A percentile compares a stretch with the other conserved stretches of the same genome.
These are phyloP conservation scores for Epiblema foenella DNA, from an alignment of 2,888 invertebrate genomes.

Conservation along the genomic window DNA sequence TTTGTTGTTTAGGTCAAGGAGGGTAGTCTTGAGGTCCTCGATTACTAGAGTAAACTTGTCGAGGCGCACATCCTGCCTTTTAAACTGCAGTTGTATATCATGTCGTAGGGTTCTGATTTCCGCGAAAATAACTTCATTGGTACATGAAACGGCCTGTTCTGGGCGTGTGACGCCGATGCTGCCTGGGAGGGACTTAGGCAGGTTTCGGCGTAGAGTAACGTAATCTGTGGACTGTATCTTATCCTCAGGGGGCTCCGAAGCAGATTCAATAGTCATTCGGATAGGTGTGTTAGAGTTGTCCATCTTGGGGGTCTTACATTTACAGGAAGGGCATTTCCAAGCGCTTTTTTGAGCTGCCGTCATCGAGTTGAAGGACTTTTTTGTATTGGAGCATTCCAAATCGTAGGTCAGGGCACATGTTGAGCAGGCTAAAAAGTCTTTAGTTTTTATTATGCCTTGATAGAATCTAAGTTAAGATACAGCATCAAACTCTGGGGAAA, in stretches of 20 bases:
- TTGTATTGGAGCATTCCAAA: too few species aligned
- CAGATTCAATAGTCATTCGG: too few species aligned
- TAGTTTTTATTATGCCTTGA: too few species aligned
- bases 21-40: neutral
- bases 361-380: too few species aligned
- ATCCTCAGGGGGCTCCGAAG: neutral
- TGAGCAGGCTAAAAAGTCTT: too few species aligned
- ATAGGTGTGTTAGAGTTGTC: too few species aligned
- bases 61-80: conserved; percentile 9
- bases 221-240: neutral
- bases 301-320: too few species aligned
- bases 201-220: neutral
- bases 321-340: too few species aligned
- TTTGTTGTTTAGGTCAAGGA: neutral
- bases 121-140: neutral
- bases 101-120: neutral
- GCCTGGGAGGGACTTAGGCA: neutral
- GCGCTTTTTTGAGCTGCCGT: too few species aligned
- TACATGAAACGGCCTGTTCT: neutral
- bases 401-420: too few species aligned
- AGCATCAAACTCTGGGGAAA: too few species aligned
- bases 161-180: neutral
- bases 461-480: too few species aligned
- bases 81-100: conserved; percentile 1
- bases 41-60: neutral